Evolutionary conservation across 2,113 vertebrate genomes (phyloP).

Genomic region (Campylomormyrus numenius): DNA sequence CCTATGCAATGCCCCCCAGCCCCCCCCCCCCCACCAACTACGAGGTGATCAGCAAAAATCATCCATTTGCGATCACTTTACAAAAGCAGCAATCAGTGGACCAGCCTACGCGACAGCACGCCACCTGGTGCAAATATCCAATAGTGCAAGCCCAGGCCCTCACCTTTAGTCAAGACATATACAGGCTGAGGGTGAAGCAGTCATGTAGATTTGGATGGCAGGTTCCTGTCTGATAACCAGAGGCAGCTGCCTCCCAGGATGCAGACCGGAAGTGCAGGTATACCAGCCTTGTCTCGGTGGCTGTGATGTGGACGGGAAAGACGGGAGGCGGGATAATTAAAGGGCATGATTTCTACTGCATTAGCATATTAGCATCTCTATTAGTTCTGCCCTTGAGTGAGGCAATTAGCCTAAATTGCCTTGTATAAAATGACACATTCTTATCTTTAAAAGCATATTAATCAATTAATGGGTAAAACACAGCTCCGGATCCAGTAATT

Average conservation of each 20-base stretch:
- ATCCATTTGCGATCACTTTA: background rate
- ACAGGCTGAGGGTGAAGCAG: background rate
- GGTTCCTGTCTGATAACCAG: background rate
- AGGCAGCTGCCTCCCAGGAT: background rate
- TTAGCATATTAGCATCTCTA: background rate
- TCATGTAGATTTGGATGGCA: background rate
- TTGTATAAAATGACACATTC: constrained; percentile 3
- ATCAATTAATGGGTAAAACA: background rate
- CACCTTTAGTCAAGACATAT: background rate
- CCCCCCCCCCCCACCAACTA: background rate
- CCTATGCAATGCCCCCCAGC: background rate
- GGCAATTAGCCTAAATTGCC: constrained; percentile 5
- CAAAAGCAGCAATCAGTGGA: background rate
- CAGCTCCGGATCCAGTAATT: background rate
- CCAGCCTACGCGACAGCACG: background rate
- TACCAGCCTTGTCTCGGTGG: background rate
- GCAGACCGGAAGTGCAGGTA: background rate
- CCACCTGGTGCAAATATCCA: background rate
- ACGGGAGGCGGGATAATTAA: background rate
- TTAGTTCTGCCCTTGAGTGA: constrained; percentile 5
- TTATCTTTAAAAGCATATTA: background rate
- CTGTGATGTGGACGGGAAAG: background rate
- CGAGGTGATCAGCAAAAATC: background rate
- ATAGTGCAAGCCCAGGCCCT: background rate
- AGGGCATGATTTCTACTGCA: background rate